Evolutionary conservation across 2,113 vertebrate genomes (phyloP), one percentile per base, ranked within the genome.

Genomic region (Gallinago undulata): DNA sequence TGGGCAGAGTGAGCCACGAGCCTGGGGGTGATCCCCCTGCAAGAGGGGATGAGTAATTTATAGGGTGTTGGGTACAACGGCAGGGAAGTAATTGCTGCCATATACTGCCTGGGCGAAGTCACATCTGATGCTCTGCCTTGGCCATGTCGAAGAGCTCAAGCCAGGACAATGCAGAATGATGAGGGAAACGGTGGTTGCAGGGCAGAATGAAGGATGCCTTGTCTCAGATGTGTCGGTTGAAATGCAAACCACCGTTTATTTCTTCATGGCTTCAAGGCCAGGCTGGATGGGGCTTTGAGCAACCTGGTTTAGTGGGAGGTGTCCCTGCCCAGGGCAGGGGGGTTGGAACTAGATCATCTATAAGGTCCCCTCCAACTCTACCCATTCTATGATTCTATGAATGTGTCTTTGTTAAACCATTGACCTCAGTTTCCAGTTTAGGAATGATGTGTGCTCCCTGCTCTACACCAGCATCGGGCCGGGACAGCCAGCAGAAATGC

Each of bases 141-240:
- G 43, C 48, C 13, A 0, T 4, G 2, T 3, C 0, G 0, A 57
- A 62, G 37, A 70, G 50, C n/a, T 75, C 12, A 6, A 45, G 74
- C n/a, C 62, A 8, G 79, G 78, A 45, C 41, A 47, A 69, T 8
- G 11, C 2, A 1, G 80, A 45, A 51, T 12, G 53, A 50, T 1
- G 10, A 74, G 31, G 78, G 67, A 41, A 23, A 55, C 0, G 1
- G 19, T 10, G 51, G 25, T 16, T 28, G 41, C 60, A 11, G 27
- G 69, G 55, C 1, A 4, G 56, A 30, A 48, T 1, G 39, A 13
- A 72, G 39, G 64, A 19, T 60, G 73, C 30, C 28, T 24, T 6
- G 1, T 48, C n/a, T 48, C 10, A 4, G 75, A 3, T 18, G 31
- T 1, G 3, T 21, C 4, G 1, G 39, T 27, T 2, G 7, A 45